phyloP scores from a whole-genome alignment of 2,113 vertebrate species.

The Syngnathoides biaculeatus region DNA sequence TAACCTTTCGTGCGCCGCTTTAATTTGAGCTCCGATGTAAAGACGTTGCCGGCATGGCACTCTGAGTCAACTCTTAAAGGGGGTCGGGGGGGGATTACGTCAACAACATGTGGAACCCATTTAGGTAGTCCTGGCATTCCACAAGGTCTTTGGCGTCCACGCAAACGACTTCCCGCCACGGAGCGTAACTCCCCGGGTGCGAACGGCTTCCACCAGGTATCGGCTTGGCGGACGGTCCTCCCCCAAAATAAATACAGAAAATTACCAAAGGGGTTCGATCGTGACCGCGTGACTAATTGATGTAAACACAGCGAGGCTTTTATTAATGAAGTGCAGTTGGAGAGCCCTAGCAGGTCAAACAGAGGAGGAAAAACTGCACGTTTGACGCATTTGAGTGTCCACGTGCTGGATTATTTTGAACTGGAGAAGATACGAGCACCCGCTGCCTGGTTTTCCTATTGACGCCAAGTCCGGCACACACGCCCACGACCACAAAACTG shows the following conservation, averaged over 20 bases:
- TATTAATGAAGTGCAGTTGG: constrained; percentile 50
- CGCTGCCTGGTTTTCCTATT: too few relatives aligned
- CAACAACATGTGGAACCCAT: constrained; percentile 75
- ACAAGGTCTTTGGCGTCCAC: constrained; percentile 38
- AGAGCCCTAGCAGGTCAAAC: constrained; percentile 54
- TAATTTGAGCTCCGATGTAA: neutral
- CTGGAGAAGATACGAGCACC: too few relatives aligned
- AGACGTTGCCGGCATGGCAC: constrained; percentile 35
- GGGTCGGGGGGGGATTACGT: constrained; percentile 52
- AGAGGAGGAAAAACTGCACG: constrained; percentile 27
- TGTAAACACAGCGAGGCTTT: constrained; percentile 71
- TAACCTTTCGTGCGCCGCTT: neutral
- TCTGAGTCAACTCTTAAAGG: constrained; percentile 50
- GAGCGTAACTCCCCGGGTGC: constrained; percentile 32
- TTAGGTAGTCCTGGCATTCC: constrained; percentile 52
- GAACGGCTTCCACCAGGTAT: constrained; percentile 45
- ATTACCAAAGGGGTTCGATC: constrained; percentile 40
- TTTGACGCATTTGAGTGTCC: constrained; percentile 57
- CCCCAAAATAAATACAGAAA: constrained; percentile 18
- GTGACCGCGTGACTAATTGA: constrained; percentile 57
- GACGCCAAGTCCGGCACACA: too few relatives aligned
- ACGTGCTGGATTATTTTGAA: neutral
- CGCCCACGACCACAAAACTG: too few relatives aligned
- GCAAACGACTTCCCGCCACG: constrained; percentile 25
- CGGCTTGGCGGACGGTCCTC: constrained; percentile 18